Evolutionary conservation across 1,140 invertebrate species (phyloP), one percentile per base, ranked within the genome.

Genomic region (Atta texana): DNA sequence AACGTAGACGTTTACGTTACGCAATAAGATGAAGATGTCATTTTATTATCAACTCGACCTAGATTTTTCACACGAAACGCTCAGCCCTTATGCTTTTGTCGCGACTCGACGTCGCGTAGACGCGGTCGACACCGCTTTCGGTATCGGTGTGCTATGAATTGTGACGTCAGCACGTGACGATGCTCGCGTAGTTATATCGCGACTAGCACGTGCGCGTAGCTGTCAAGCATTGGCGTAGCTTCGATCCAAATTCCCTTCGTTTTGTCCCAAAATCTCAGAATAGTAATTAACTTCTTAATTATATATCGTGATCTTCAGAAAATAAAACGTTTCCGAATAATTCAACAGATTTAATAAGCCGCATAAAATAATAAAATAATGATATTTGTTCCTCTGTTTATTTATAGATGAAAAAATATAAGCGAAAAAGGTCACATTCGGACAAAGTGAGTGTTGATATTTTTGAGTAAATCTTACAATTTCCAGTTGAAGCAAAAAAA

Each of bases 101-200:
- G 78, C 34, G 39, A 24, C 21, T 28, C 53, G 68, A 82, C 34
- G 21, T 57, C 63, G 49, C 63, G 64, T 53, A 81, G 66, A 81
- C 53, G 34, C 53, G n/a, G 69, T 31, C 59, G 28, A 71, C 49
- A 39, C 69, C 39, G 39, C 28, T 63, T 75, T 84, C 80, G 66
- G 78, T 66, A 53, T 28, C 66, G 55, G 63, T 74, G 44, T 63
- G 80, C 71, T 28, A 8, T 21, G 77, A 39, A 68, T 80, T 16
- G 49, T 80, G 80, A 84, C 80, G 69, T 84, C 80, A 75, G 24
- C 55, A 51, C 57, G 44, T 75, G 80, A 84, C 69, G 80, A 84
- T 44, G 28, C 57, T 84, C 69, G 80, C 55, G 44, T 84, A 84
- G 69, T 84, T 84, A 84, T 49, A 55, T 75, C 55, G 80, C 53